Evolutionary conservation across 2,113 vertebrate genomes (phyloP).

Genomic region (Mobula hypostoma): DNA sequence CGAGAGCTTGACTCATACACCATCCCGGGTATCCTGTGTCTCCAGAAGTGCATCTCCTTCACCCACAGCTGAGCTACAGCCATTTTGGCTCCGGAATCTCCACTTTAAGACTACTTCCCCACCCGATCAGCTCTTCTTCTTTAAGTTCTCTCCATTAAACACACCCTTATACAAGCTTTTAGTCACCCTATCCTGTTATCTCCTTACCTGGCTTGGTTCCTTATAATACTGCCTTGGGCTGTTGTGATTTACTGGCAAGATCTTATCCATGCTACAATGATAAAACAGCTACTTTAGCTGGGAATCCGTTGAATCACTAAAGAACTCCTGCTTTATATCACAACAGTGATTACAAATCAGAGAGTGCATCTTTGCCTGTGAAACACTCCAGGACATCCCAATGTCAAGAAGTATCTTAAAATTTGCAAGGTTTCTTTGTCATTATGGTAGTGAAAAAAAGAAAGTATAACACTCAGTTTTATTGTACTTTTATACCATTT

Average conservation of each 20-base stretch:
- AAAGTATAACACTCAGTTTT: not conserved
- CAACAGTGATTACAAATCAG: not conserved
- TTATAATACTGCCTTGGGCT: not conserved
- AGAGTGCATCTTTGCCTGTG: not conserved
- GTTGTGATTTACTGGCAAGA: not conserved
- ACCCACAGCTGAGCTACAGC: not conserved
- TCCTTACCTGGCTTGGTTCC: not conserved
- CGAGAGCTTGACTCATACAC: not conserved
- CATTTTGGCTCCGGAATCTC: not conserved
- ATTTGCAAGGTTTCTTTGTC: not conserved
- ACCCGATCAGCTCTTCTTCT: not conserved
- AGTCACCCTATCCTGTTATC: not conserved
- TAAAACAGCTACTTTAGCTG: not conserved
- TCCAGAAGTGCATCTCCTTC: not conserved
- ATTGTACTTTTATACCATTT: not conserved
- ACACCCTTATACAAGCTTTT: not conserved
- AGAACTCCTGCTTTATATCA: not conserved
- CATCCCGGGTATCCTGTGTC: not conserved
- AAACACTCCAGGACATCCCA: not conserved
- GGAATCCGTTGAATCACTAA: not conserved
- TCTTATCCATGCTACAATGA: not conserved
- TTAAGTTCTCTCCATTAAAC: not conserved
- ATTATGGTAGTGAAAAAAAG: not conserved
- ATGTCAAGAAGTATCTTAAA: not conserved
- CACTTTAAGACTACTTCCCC: not conserved